Percentiles rank a stretch among this genome's conserved stretches.
Conservation (phyloP, 2,888 invertebrate genomes). For the Leucophora obtusa region DNA sequence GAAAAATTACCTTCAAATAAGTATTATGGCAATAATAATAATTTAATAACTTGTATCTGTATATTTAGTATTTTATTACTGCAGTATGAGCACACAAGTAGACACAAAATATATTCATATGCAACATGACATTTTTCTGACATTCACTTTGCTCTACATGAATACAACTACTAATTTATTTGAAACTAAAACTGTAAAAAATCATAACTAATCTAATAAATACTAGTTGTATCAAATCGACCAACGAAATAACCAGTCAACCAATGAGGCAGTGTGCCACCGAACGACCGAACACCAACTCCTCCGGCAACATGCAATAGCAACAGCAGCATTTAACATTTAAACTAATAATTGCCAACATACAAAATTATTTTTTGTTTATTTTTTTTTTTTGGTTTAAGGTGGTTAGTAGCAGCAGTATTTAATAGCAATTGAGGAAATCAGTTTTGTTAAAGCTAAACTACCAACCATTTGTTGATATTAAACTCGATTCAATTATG, state of each 20-base stretch:
- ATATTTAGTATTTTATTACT: background rate
- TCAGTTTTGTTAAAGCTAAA: conserved; percentile 35
- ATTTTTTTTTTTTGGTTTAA: too few species aligned
- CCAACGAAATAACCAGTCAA: conserved; percentile 11
- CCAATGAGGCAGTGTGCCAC: background rate
- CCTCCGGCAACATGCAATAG: conserved; percentile 25
- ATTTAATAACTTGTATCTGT: conserved; percentile 55
- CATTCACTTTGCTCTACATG: conserved; percentile 62
- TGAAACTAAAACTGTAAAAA: conserved; percentile 34
- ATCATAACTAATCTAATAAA: conserved; percentile 47
- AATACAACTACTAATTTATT: conserved; percentile 51
- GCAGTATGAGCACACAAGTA: conserved; percentile 4
- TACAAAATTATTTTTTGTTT: conserved; percentile 24
- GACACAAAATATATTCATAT: background rate
- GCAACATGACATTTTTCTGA: conserved; percentile 61
- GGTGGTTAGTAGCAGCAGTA: too few species aligned
- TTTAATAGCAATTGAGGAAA: conserved; percentile 14
- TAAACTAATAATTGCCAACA: conserved; percentile 44
- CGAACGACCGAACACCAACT: background rate
- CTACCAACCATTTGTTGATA: conserved; percentile 1
- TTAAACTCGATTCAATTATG: conserved; percentile 29
- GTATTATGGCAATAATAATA: conserved; percentile 57
- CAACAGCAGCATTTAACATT: conserved; percentile 18
- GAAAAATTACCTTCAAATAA: conserved; percentile 52
- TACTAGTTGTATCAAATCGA: conserved; percentile 20